Percentiles rank a stretch among this genome's conserved stretches.
Evolutionary conservation across 2,888 invertebrate genomes (phyloP).

Genomic region (Mythimna albipuncta): DNA sequence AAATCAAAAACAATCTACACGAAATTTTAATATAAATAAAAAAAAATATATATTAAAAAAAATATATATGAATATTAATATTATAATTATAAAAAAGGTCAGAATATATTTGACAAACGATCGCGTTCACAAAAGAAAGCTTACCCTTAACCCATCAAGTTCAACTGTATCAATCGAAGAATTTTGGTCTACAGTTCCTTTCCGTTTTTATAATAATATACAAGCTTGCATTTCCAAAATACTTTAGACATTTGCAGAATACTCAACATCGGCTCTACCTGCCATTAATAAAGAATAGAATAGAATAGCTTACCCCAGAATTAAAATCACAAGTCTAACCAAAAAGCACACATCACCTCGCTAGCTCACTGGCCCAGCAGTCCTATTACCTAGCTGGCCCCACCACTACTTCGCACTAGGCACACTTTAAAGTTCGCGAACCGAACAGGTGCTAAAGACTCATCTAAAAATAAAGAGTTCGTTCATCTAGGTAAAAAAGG

Average conservation of each 20-base stretch:
- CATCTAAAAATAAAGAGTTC: conserved; percentile 86
- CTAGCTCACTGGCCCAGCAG: conserved; percentile 1
- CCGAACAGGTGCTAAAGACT: conserved; percentile 79
- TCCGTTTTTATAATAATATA: too few species aligned
- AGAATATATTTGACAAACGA: too few species aligned
- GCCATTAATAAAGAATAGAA: too few species aligned
- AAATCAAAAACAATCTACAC: background rate
- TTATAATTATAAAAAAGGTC: background rate
- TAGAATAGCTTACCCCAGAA: conserved; percentile 12
- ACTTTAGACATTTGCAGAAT: too few species aligned
- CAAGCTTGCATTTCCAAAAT: too few species aligned
- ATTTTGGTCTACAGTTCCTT: too few species aligned
- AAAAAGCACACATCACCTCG: background rate
- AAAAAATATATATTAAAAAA: background rate
- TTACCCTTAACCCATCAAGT: conserved; percentile 6
- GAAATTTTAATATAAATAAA: background rate
- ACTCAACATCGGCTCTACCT: too few species aligned
- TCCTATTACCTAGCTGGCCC: conserved; percentile 12
- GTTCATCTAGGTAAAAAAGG: conserved; percentile 79
- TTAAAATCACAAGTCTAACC: conserved; percentile 4
- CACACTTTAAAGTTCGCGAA: conserved; percentile 76
- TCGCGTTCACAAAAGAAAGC: background rate
- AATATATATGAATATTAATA: background rate
- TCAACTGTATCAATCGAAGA: too few species aligned
- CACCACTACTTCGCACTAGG: conserved; percentile 46